phyloP scores from a whole-genome alignment of 2,797 vertebrate genomes.

The Melanotaenia parkinsoni region DNA sequence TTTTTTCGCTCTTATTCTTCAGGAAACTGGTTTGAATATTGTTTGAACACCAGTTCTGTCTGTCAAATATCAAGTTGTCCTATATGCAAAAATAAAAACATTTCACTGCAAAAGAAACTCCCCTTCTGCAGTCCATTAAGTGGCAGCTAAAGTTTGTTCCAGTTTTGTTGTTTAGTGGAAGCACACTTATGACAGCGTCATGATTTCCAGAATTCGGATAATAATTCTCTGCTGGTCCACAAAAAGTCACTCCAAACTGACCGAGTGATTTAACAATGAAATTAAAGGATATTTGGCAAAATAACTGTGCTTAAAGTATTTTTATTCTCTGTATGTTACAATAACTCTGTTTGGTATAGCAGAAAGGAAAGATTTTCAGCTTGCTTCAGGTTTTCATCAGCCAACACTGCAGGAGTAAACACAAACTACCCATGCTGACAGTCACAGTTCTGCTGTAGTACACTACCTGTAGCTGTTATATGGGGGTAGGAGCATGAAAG shows the following conservation, averaged over 20 bases:
- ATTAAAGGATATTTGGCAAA: neutral
- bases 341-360: neutral
- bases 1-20: no score
- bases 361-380: neutral
- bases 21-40: neutral
- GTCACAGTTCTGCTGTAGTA: neutral
- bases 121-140: no score
- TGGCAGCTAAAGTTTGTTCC: no score
- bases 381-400: neutral
- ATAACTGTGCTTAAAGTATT: neutral
- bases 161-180: neutral
- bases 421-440: conserved; percentile 2
- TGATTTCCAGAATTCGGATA: neutral
- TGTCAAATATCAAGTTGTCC: neutral
- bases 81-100: no score
- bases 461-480: neutral
- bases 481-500: neutral
- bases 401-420: neutral
- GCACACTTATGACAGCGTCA: neutral
- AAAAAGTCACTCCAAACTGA: neutral
- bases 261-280: neutral
- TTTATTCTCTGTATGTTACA: neutral
- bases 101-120: no score
- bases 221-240: neutral
- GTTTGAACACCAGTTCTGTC: neutral